phyloP scores from a whole-genome alignment of 1,140 invertebrate species.

The Calliopsis andreniformis region DNA sequence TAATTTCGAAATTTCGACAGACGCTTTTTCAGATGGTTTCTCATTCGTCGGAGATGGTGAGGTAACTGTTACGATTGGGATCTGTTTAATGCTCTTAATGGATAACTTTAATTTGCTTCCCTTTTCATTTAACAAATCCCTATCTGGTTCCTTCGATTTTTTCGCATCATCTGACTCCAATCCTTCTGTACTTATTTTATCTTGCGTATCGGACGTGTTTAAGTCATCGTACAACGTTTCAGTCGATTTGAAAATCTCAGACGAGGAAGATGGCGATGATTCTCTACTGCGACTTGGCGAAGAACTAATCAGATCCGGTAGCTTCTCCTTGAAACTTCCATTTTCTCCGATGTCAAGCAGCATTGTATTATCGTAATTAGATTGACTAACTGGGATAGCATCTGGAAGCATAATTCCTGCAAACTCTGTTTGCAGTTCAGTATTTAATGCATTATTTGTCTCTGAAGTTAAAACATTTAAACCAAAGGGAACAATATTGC shows the following conservation, averaged over 20 bases:
- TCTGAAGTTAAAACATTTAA: not conserved
- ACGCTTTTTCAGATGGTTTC: conserved; percentile 42
- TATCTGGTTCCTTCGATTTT: not conserved
- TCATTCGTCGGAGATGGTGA: conserved; percentile 73
- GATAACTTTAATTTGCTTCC: conserved; percentile 9
- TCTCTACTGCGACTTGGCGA: conserved; percentile 66
- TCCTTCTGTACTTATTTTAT: conserved; percentile 2
- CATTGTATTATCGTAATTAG: conserved; percentile 33
- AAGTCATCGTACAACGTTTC: conserved; percentile 30
- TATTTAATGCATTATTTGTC: conserved; percentile 19
- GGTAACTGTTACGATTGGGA: conserved; percentile 66
- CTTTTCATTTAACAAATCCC: not conserved
- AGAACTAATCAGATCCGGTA: conserved; percentile 74
- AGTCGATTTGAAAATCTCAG: conserved; percentile 45
- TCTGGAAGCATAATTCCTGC: conserved; percentile 63
- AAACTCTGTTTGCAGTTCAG: conserved; percentile 44
- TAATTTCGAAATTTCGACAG: conserved; percentile 50
- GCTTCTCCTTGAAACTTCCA: conserved; percentile 55
- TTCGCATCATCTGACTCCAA: not conserved
- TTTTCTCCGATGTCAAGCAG: conserved; percentile 33
- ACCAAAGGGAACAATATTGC: not conserved
- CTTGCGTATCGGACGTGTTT: not conserved
- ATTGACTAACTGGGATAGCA: conserved; percentile 54
- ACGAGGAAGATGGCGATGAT: conserved; percentile 52
- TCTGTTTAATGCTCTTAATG: conserved; percentile 9